A percentile compares a stretch with the other conserved stretches of the same genome.
These are phyloP conservation scores for Sebastes oblongus DNA, from an alignment of 2,797 vertebrate genomes.

Conservation along the genomic window DNA sequence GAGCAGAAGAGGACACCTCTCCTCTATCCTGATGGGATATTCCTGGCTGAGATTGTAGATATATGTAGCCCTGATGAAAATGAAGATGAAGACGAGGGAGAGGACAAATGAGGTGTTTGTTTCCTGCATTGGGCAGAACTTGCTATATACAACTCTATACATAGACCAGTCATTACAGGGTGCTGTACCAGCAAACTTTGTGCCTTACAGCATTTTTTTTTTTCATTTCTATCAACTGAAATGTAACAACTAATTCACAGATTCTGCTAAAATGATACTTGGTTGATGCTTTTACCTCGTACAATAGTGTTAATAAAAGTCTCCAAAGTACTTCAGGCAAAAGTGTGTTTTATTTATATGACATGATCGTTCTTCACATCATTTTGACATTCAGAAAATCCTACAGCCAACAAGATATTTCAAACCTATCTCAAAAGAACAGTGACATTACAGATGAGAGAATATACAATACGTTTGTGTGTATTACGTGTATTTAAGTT, in stretches of 20 bases:
- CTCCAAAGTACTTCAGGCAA: background rate
- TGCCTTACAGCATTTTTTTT: background rate
- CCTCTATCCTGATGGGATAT: slow-evolving; percentile 58
- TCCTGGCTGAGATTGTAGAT: slow-evolving; percentile 57
- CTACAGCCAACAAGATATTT: background rate
- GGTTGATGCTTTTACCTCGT: background rate
- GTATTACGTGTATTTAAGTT: background rate
- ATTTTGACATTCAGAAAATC: slow-evolving; percentile 13
- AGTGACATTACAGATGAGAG: background rate
- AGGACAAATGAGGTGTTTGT: background rate
- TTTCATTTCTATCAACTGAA: background rate
- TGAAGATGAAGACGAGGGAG: slow-evolving; percentile 52
- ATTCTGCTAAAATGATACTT: background rate
- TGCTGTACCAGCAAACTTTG: background rate
- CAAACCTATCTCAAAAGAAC: background rate
- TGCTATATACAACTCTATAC: background rate
- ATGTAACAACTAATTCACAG: background rate
- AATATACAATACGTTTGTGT: background rate
- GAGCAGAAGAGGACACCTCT: background rate
- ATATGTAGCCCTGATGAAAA: slow-evolving; percentile 64
- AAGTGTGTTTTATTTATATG: slow-evolving; percentile 41
- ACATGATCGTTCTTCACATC: slow-evolving; percentile 6
- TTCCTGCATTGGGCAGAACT: background rate
- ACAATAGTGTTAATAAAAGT: slow-evolving; percentile 16
- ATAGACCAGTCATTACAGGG: background rate